Conservation (phyloP, 2,888 invertebrate species). For the Erpobdella octoculata region DNA sequence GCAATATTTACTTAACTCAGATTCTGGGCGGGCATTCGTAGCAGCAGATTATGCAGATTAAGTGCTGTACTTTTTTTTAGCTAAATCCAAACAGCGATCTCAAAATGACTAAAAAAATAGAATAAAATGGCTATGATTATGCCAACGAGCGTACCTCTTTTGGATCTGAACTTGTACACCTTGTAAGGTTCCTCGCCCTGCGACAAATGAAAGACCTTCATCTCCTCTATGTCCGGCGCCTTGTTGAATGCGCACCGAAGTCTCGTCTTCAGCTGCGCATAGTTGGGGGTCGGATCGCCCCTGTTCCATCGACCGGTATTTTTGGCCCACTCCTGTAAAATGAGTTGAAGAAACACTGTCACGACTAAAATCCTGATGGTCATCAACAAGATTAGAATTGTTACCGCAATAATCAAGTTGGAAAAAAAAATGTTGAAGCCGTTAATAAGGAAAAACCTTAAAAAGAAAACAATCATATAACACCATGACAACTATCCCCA, state of each 20-base stretch:
- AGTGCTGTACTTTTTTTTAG: no score
- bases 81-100: no score
- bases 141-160: slow-evolving; percentile 9
- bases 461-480: background rate
- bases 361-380: background rate
- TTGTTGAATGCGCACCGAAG: slow-evolving; percentile 50
- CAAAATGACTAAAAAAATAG: background rate
- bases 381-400: background rate
- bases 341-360: background rate
- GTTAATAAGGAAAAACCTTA: no score
- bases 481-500: background rate
- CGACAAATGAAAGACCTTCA: slow-evolving; percentile 26
- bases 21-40: no score
- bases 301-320: slow-evolving; percentile 41
- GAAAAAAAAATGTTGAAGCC: no score
- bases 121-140: background rate
- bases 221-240: slow-evolving; percentile 46
- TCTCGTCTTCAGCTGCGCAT: slow-evolving; percentile 48
- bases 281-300: slow-evolving; percentile 43
- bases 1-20: no score
- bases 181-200: slow-evolving; percentile 31
- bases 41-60: no score
- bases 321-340: slow-evolving; percentile 46
- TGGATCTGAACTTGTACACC: slow-evolving; percentile 29
- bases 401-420: background rate